These are phyloP conservation scores for Cariama cristata DNA, from an alignment of 2,113 vertebrate genomes.

Conservation along the genomic window DNA sequence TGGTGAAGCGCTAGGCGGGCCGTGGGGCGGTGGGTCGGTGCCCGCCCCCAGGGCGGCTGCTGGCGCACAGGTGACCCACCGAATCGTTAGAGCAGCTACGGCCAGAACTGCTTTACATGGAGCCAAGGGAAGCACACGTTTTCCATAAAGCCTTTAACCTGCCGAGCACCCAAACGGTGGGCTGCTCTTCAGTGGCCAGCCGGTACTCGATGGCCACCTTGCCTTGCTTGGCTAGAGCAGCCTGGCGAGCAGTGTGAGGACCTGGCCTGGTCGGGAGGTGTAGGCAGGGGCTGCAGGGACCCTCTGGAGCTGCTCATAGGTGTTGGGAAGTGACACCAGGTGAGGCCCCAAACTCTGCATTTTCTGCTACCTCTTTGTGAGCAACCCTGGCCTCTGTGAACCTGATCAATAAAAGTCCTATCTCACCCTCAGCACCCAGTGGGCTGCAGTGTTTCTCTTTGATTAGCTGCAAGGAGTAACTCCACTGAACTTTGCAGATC, in stretches of 20 bases:
- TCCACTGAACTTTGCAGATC: not conserved
- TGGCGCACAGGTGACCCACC: fast-evolving
- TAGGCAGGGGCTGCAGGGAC: not conserved
- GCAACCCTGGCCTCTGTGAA: not conserved
- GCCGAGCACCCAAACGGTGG: not conserved
- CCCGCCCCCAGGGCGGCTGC: not conserved
- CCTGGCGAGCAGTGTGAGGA: not conserved
- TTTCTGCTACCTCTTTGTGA: too few relatives aligned
- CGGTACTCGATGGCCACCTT: fast-evolving
- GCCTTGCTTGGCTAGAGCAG: not conserved
- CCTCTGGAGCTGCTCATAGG: not conserved
- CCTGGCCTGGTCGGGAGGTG: too few relatives aligned
- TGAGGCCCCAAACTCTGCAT: not conserved
- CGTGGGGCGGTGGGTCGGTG: not conserved
- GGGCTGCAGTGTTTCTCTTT: not conserved
- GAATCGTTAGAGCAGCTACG: not conserved
- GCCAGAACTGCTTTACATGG: too few relatives aligned
- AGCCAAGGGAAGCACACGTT: not conserved
- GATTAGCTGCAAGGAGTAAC: not conserved
- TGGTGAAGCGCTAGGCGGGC: not conserved
- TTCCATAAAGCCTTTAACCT: not conserved
- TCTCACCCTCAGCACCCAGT: fast-evolving
- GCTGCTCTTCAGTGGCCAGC: not conserved
- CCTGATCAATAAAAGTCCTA: not conserved
- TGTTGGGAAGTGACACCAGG: not conserved